A percentile compares a stretch with the other conserved stretches of the same genome.
These are phyloP conservation scores for Callorhinus ursinus DNA, from an alignment of 2,113 vertebrate species.

Conservation along the genomic window DNA sequence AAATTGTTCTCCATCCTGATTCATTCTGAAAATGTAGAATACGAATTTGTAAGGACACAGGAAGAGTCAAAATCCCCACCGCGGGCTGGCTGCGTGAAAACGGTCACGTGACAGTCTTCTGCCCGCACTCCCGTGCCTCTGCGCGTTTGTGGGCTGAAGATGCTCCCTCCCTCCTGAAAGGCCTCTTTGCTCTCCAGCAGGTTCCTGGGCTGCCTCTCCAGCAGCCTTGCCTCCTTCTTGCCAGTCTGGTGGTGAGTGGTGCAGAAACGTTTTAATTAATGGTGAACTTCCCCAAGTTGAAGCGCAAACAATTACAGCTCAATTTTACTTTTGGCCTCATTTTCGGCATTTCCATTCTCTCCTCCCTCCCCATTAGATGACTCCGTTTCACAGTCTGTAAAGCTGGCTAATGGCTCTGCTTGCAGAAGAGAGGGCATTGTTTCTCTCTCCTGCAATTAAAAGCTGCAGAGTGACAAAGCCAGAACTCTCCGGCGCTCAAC, in stretches of 20 bases:
- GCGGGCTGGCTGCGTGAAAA: not conserved
- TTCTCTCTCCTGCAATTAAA: constrained; percentile 82
- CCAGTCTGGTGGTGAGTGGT: constrained; percentile 84
- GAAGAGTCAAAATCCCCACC: not conserved
- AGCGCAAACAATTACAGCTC: constrained; percentile 89
- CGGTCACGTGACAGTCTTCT: fast-evolving
- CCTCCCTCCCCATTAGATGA: constrained; percentile 87
- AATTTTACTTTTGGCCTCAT: constrained; percentile 86
- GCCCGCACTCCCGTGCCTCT: not conserved
- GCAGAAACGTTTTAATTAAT: constrained; percentile 89
- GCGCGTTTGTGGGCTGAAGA: not conserved
- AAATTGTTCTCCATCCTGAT: not conserved
- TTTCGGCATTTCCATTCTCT: constrained; percentile 82
- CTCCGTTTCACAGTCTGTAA: constrained; percentile 87
- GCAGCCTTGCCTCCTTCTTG: constrained; percentile 68
- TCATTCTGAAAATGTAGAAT: not conserved
- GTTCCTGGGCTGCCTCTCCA: constrained; percentile 40
- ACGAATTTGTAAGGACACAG: not conserved
- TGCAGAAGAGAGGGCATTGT: constrained; percentile 78
- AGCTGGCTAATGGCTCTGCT: constrained; percentile 85
- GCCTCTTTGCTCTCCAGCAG: constrained; percentile 15
- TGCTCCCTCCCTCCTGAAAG: not conserved
- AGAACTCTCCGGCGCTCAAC: constrained; percentile 54
- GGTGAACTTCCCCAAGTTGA: constrained; percentile 87
- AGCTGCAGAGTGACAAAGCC: constrained; percentile 78